phyloP scores from a whole-genome alignment of 2,888 invertebrate species.

The Gastrophysa polygoni region DNA sequence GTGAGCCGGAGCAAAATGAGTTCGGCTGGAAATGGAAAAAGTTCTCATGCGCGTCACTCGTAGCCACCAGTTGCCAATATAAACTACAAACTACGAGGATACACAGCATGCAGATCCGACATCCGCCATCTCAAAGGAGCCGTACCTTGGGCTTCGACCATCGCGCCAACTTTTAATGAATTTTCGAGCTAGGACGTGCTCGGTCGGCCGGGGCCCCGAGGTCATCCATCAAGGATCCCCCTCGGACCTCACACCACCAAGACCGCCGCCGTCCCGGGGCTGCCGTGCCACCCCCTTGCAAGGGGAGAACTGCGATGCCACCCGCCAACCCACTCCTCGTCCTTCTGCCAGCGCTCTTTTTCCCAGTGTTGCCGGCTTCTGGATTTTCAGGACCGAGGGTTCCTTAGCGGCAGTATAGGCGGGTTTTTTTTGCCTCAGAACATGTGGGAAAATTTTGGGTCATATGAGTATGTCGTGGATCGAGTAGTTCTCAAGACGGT shows the following conservation, averaged over 20 bases:
- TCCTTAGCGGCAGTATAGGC: too few relatives aligned
- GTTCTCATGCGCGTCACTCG: too few relatives aligned
- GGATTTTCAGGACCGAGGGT: too few relatives aligned
- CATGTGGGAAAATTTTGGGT: too few relatives aligned
- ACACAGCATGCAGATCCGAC: background rate
- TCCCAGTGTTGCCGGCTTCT: too few relatives aligned
- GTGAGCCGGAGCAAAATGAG: too few relatives aligned
- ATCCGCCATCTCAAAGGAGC: constrained; percentile 47
- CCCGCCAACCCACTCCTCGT: constrained; percentile 46
- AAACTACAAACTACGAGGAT: too few relatives aligned
- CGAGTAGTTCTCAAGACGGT: too few relatives aligned
- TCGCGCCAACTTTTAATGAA: constrained; percentile 50
- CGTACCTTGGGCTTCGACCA: constrained; percentile 47
- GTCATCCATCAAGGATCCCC: constrained; percentile 59
- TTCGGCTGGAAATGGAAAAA: too few relatives aligned
- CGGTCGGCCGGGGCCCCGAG: constrained; percentile 52
- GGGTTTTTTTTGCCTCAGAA: too few relatives aligned
- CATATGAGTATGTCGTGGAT: too few relatives aligned
- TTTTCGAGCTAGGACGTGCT: constrained; percentile 39
- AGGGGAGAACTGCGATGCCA: constrained; percentile 38
- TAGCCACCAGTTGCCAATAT: too few relatives aligned
- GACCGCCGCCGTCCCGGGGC: constrained; percentile 46
- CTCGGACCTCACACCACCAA: constrained; percentile 50
- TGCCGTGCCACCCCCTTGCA: constrained; percentile 43
- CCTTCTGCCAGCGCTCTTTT: constrained; percentile 40